Base-by-base conservation (phyloP, 2,113 vertebrate species). In the Scomber japonicus region DNA sequence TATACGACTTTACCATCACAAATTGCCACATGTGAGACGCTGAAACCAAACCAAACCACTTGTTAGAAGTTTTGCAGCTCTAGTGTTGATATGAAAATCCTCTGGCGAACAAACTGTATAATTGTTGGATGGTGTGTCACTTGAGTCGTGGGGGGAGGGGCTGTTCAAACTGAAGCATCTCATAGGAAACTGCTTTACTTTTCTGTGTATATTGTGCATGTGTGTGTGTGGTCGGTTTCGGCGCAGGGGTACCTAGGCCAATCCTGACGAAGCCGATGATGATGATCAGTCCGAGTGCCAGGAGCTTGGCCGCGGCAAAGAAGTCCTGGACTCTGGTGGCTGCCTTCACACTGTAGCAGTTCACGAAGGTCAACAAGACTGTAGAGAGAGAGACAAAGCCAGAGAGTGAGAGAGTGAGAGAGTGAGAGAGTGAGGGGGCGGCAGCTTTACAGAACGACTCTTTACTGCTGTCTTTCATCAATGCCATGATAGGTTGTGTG, bases 331-430 rank as follows among this genome's bases (percentile, higher is more conserved):
- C 98, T 0, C 97, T 95, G 1, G 98, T 99, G 19, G 98, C 98
- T 0, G 97, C 98, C 70, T 96, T 97, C 87, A 99, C 98, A 0
- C 98, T 99, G 96, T 99, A 99, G 87, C 98, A 99, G 94, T 99
- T 99, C 55, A 99, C 94, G 0, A 97, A 96, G 0, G 98, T 99
- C 81, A 99, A 93, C 64, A 99, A 77, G 82, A 99, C 98, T 99
- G 91, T 1, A n/a, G 63, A 83, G 54, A 60, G 19, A 78, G 8
- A 68, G 17, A 64, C 30, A 50, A n/a, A 63, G 16, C 13, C 5
- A 51, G 24, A 55, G 16, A 71, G 24, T 48, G 6, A 50, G 24
- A 50, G 14, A 65, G 3, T 11, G 4, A 50, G 24, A 50, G 14
- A 65, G 3, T 11, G 4, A 78, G 14, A 50, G 2, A 40, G 50